phyloP scores from a whole-genome alignment of 2,888 invertebrate genomes.

The Hirtodrosophila histrioides region DNA sequence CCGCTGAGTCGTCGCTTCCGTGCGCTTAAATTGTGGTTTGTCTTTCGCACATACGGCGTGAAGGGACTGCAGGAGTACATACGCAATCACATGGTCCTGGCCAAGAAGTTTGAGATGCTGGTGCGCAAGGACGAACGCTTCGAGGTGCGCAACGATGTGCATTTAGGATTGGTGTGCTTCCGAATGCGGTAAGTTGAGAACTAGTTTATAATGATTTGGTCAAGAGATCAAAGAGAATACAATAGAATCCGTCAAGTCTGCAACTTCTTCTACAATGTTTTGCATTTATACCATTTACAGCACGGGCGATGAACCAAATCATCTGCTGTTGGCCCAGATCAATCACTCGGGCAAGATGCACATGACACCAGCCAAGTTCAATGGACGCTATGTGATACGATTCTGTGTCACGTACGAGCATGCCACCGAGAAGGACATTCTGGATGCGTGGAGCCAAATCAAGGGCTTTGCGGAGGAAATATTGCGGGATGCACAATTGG shows the following conservation, averaged over 20 bases:
- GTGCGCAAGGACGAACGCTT: slow-evolving; percentile 89
- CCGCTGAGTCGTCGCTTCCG: slow-evolving; percentile 93
- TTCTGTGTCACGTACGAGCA: slow-evolving; percentile 93
- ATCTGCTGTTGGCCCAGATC: slow-evolving; percentile 90
- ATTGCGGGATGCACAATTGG: slow-evolving; percentile 83
- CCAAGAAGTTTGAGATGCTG: slow-evolving; percentile 89
- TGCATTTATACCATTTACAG: slow-evolving; percentile 68
- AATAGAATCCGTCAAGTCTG: too few species aligned
- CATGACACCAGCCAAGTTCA: slow-evolving; percentile 93
- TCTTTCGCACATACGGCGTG: slow-evolving; percentile 91
- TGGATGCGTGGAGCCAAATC: slow-evolving; percentile 88
- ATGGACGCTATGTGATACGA: slow-evolving; percentile 90
- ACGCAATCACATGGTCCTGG: slow-evolving; percentile 91
- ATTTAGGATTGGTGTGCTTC: slow-evolving; percentile 91
- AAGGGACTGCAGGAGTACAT: slow-evolving; percentile 93
- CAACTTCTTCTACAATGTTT: neutral
- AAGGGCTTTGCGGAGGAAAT: slow-evolving; percentile 87
- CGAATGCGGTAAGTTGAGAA: slow-evolving; percentile 85
- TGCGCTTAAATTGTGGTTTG: slow-evolving; percentile 95
- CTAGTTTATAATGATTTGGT: neutral
- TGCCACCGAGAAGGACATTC: slow-evolving; percentile 90
- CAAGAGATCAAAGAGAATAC: too few species aligned
- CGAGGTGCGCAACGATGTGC: slow-evolving; percentile 91
- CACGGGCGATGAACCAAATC: slow-evolving; percentile 90
- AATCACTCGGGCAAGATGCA: slow-evolving; percentile 93